A percentile compares a stretch with the other conserved stretches of the same genome.
Evolutionary conservation across 1,140 invertebrate genomes (phyloP).

Genomic region (Ephestia elutella): DNA sequence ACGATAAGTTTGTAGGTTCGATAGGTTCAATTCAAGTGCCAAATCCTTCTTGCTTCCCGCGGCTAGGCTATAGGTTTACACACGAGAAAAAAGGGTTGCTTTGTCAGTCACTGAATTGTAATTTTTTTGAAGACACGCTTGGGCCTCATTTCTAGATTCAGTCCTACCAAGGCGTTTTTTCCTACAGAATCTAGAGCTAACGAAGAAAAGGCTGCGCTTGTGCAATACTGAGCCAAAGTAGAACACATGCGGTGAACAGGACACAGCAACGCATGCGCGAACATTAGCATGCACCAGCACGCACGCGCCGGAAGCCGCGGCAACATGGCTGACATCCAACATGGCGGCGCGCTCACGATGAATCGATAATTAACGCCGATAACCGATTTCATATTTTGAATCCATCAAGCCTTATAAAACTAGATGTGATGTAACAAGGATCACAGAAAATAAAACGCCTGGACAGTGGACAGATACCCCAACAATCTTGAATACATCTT

Average conservation of each 20-base stretch:
- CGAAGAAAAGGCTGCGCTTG: conserved; percentile 13
- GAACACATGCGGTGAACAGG: conserved; percentile 44
- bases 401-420: conserved; percentile 51
- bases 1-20: background rate
- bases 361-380: conserved; percentile 68
- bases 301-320: conserved; percentile 64
- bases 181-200: background rate
- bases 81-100: too few species aligned
- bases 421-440: conserved; percentile 58
- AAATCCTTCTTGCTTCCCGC: too few species aligned
- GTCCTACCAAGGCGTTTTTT: too few species aligned
- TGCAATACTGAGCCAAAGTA: conserved; percentile 24
- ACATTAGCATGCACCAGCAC: conserved; percentile 65
- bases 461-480: too few species aligned
- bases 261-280: conserved; percentile 43
- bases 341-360: conserved; percentile 65
- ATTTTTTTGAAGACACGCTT: too few species aligned
- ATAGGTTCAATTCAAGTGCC: too few species aligned
- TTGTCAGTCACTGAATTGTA: too few species aligned
- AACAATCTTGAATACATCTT: too few species aligned
- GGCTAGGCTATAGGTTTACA: too few species aligned
- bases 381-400: conserved; percentile 70
- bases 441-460: conserved; percentile 21
- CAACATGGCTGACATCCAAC: conserved; percentile 64
- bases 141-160: too few species aligned